Conservation (phyloP, 2,888 invertebrate species). For the Stenodema calcarata region DNA sequence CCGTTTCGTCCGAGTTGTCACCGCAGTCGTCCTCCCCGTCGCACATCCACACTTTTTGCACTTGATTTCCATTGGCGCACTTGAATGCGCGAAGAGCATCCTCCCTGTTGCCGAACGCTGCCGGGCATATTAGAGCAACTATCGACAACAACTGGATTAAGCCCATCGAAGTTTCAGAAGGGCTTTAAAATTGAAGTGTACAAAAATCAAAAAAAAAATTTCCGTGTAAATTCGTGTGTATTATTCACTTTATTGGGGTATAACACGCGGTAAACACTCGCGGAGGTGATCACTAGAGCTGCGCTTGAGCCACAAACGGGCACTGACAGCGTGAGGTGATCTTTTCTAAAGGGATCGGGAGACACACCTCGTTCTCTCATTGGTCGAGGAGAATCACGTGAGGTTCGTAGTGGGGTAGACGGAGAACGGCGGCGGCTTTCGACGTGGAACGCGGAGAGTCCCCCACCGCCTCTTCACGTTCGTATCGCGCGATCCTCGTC, state of each 20-base stretch:
- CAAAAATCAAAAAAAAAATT: background rate
- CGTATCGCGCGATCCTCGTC: background rate
- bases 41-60: slow-evolving; percentile 78
- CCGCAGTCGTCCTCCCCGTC: slow-evolving; percentile 80
- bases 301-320: slow-evolving; percentile 18
- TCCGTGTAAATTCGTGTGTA: background rate
- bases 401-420: slow-evolving; percentile 20
- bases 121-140: background rate
- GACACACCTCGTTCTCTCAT: slow-evolving; percentile 47
- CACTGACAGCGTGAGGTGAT: slow-evolving; percentile 35
- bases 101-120: background rate
- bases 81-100: slow-evolving; percentile 64
- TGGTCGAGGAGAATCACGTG: slow-evolving; percentile 50
- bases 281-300: background rate
- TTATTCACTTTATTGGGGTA: background rate
- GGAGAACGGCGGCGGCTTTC: background rate
- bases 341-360: slow-evolving; percentile 38
- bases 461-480: background rate
- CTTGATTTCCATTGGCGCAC: slow-evolving; percentile 77
- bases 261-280: background rate
- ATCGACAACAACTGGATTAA: slow-evolving; percentile 18
- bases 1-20: slow-evolving; percentile 82
- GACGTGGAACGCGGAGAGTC: background rate
- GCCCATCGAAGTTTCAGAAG: slow-evolving; percentile 33
- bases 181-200: background rate